A percentile compares a stretch with the other conserved stretches of the same genome.
phyloP scores from a whole-genome alignment of 2,888 invertebrate genomes.

The Creontiades dilutus region DNA sequence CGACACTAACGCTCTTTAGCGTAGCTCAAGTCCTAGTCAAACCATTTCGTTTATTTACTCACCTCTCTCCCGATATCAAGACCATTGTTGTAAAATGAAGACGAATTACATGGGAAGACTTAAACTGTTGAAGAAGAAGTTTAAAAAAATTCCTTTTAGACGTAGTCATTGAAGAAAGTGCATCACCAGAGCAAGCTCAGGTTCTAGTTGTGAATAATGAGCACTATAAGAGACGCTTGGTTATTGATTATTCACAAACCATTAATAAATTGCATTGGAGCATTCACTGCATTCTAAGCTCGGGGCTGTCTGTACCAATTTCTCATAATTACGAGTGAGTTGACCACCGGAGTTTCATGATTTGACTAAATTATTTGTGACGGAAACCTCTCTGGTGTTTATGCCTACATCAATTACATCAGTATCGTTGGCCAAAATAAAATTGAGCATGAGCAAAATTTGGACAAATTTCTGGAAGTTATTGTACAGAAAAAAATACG shows the following conservation, averaged over 20 bases:
- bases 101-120: neutral
- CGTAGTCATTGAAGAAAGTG: neutral
- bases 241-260: neutral
- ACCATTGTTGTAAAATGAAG: neutral
- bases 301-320: neutral
- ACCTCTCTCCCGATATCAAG: constrained; percentile 13
- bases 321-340: neutral
- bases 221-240: neutral
- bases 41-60: neutral
- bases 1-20: neutral
- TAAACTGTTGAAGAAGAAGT: neutral
- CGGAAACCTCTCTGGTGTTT: constrained; percentile 50
- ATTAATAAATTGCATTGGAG: neutral
- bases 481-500: neutral
- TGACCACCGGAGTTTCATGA: neutral
- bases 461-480: neutral
- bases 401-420: constrained; percentile 57
- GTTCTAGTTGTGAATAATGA: constrained; percentile 2
- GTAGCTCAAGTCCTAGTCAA: neutral
- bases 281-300: neutral
- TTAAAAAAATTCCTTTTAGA: neutral
- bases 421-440: constrained; percentile 12
- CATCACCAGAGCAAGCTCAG: neutral
- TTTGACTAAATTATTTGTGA: constrained; percentile 38
- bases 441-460: neutral